A percentile compares a stretch with the other conserved stretches of the same genome.
These are phyloP conservation scores for Cheirogaleus major DNA, from an alignment of 2,797 vertebrate genomes.

Conservation along the genomic window DNA sequence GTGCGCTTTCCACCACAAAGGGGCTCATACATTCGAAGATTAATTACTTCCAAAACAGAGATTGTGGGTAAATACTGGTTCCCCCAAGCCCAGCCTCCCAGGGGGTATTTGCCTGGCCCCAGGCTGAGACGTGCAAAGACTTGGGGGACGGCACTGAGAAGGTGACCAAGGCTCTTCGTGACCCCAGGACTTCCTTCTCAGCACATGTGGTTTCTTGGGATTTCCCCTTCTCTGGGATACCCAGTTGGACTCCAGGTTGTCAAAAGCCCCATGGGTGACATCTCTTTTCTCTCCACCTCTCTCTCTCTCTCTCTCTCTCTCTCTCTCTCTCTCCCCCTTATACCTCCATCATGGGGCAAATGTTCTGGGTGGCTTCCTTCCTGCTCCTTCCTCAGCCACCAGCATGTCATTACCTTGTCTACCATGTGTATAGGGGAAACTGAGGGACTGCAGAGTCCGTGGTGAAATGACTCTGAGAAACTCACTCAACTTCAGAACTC, in stretches of 20 bases:
- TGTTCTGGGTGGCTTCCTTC: not conserved
- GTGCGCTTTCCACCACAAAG: slow-evolving; percentile 86
- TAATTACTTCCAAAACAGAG: slow-evolving; percentile 86
- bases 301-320: too few species aligned
- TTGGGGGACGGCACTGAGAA: slow-evolving; percentile 54
- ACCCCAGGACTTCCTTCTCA: not conserved
- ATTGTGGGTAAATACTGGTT: slow-evolving; percentile 82
- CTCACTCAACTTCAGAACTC: not conserved
- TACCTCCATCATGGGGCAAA: not conserved
- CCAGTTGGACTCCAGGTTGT: not conserved
- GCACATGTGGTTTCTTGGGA: not conserved
- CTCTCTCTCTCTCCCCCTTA: not conserved
- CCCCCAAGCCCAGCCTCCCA: slow-evolving; percentile 74
- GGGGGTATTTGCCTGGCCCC: slow-evolving; percentile 77
- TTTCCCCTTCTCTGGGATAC: not conserved
- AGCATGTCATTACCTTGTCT: not conserved
- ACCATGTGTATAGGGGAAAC: not conserved
- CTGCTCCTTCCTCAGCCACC: fast-evolving
- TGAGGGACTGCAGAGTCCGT: not conserved
- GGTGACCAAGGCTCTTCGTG: not conserved
- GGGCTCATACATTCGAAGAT: slow-evolving; percentile 79
- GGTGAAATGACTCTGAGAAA: not conserved
- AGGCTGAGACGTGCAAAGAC: slow-evolving; percentile 71
- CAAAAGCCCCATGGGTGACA: not conserved
- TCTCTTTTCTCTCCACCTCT: not conserved